Percentiles rank a stretch among this genome's conserved stretches.
Evolutionary conservation across 2,888 invertebrate genomes (phyloP).

Genomic region (Drosophila picticornis): DNA sequence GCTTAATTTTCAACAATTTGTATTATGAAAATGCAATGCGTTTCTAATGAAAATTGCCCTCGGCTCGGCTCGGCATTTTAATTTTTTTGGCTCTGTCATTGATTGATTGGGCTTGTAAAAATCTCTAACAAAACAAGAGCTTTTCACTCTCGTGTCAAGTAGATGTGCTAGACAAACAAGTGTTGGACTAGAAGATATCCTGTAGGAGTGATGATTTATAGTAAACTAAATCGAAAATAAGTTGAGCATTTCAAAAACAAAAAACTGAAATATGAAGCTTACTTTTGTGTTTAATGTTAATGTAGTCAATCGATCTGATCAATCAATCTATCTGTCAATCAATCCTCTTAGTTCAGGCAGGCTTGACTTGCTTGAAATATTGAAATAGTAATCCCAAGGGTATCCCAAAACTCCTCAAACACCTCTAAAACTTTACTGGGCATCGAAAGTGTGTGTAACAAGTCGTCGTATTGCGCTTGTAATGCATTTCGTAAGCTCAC

Average conservation of each 20-base stretch:
- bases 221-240: neutral
- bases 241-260: neutral
- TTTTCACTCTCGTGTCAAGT: conserved; percentile 68
- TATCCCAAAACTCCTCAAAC: neutral
- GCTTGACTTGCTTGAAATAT: too few relatives aligned
- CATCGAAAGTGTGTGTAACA: conserved; percentile 46
- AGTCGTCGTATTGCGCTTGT: conserved; percentile 51
- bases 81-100: conserved; percentile 71
- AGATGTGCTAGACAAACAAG: neutral
- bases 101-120: conserved; percentile 80
- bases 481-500: conserved; percentile 72
- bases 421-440: conserved; percentile 28
- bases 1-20: conserved; percentile 79
- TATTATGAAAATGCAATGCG: conserved; percentile 65
- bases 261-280: neutral
- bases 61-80: conserved; percentile 22
- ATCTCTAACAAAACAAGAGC: conserved; percentile 54
- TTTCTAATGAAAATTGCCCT: conserved; percentile 70
- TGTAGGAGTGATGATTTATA: neutral
- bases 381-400: fast-evolving
- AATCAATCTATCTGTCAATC: neutral
- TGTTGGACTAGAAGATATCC: conserved; percentile 8
- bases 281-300: neutral
- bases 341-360: fast-evolving
- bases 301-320: neutral